Base-by-base conservation (phyloP, 2,113 vertebrate species). In the Ranitomeya variabilis region DNA sequence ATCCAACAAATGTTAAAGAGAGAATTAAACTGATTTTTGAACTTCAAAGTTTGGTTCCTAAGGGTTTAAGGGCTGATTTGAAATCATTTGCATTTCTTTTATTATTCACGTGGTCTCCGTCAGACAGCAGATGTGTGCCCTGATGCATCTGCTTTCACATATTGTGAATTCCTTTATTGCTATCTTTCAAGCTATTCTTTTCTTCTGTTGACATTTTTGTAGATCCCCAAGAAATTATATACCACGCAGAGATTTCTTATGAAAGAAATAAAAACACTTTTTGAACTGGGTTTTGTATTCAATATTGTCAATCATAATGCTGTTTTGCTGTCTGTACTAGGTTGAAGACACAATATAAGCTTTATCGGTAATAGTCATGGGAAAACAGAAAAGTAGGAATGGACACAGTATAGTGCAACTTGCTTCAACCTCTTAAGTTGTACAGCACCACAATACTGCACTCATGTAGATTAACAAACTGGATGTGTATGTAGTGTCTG, bases 151-250 rank as follows among this genome's bases (percentile, higher is more conserved):
- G 69, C 69, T 73, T 73, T 16, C 19, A 37, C 21, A 37, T 31
- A 26, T 19, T 37, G 14, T 73, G 12, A 73, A 37, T 73, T 73
- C 69, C 69, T 73, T 73, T 37, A 73, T 73, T 37, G 69, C 69
- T 31, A 16, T 73, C 26, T 73, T 73, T 37, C 26, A 73, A 73
- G 31, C 69, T 16, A 73, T 73, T 73, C 13, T 26, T 73, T 67
- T 73, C 37, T 73, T 37, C 26, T 71, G 12, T 73, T 73, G 69
- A 73, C 69, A 73, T 73, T 73, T 73, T 73, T 73, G 69, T 31
- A 16, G 31, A 37, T 73, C 12, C 31, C 69, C 21, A 14, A 71
- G 67, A 71, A 71, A 71, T 71, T 12, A 71, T 31, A 13, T 7
- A 31, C 12, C 67, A 31, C 12, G n/a, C 6, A 71, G 6, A n/a